These are phyloP conservation scores for Ischnura elegans DNA, from an alignment of 2,888 invertebrate genomes.

Conservation along the genomic window DNA sequence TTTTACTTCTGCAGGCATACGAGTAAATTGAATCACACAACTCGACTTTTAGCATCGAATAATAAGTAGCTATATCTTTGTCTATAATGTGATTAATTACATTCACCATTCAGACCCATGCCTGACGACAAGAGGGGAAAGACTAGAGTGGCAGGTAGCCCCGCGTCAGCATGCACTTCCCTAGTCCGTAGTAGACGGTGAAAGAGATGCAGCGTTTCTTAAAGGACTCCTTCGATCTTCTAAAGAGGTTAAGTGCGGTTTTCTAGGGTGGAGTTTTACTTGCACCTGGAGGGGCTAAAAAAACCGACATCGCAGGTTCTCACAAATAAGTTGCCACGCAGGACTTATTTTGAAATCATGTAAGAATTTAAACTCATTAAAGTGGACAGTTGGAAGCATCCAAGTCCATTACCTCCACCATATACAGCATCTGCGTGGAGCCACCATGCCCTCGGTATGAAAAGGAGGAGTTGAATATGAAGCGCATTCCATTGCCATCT, in stretches of 20 bases:
- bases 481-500: not conserved
- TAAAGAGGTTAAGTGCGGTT: too few relatives aligned
- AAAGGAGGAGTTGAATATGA: not conserved
- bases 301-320: not conserved
- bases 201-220: not conserved
- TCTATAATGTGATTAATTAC: too few relatives aligned
- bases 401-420: not conserved
- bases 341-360: not conserved
- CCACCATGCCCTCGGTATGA: not conserved
- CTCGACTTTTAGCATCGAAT: too few relatives aligned
- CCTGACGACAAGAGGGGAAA: too few relatives aligned
- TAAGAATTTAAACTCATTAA: slow-evolving; percentile 9
- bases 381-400: not conserved
- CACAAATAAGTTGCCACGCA: not conserved
- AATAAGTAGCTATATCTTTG: too few relatives aligned
- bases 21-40: too few relatives aligned
- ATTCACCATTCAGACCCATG: too few relatives aligned
- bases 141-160: not conserved
- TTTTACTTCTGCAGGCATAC: too few relatives aligned
- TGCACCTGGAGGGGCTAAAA: not conserved
- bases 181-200: not conserved
- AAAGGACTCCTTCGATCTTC: not conserved
- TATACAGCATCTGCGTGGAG: not conserved
- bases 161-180: too few relatives aligned
- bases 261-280: not conserved